Evolutionary conservation across 2,797 vertebrate genomes (phyloP), one percentile per base, ranked within the genome.

Genomic region (Pristis pectinata): DNA sequence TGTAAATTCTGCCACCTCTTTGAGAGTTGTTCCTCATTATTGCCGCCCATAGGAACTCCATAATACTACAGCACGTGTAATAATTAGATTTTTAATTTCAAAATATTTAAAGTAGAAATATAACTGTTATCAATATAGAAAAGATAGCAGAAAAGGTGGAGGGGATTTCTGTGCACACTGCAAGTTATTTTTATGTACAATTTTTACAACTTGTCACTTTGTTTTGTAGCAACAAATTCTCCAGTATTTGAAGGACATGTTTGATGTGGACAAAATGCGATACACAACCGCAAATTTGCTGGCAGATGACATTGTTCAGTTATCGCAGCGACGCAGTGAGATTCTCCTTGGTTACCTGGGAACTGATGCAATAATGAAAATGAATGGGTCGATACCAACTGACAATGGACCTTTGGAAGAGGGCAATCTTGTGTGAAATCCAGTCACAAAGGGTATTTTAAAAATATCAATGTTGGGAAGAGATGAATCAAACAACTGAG

Each of bases 171-270:
- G 0, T 41, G 59, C 41, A 24, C 67, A 3, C 17, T 67, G 9
- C 22, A 37, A 41, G 41, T 91, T 41, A 41, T 19, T 41, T 91
- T 91, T 91, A 19, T 91, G 19, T 13, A 24, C 17, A 44, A 27
- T 94, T 94, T 93, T 91, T 91, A 67, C n/a, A 76, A 70, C 1
- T 17, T 59, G n/a, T 77, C 0, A 13, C 37, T 94, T 83, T 94
- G n/a, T 80, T 61, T 83, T 91, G 80, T 97, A 99, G 99, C 98
- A 99, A 97, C 99, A 99, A 98, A 99, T 99, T 0, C 97, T 99
- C 74, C 99, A 99, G 91, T 99, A 99, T 96, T 97, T 99, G 96
- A 98, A 99, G 97, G 99, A 99, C 96, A 99, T 99, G 98, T 99
- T 99, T 76, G 98, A 99, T 95, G 97, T 99, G 0, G 99, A 99